Conservation (phyloP, 1,140 invertebrate genomes). For the Coelopa frigida region DNA sequence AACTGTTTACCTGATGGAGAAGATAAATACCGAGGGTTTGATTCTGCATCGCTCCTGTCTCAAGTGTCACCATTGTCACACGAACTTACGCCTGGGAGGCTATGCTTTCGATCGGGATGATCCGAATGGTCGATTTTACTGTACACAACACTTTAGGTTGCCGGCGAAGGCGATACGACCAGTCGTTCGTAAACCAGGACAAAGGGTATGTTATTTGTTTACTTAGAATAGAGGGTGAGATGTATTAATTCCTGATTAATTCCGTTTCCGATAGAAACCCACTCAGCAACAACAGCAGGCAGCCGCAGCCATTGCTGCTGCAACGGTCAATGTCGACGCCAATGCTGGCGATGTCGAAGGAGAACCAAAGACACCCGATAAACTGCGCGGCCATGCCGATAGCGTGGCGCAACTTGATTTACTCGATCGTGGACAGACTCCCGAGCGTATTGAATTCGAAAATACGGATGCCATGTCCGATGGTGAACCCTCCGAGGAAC, state of each 20-base stretch:
- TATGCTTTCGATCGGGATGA: conserved; percentile 71
- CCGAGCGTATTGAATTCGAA: conserved; percentile 76
- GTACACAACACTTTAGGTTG: conserved; percentile 69
- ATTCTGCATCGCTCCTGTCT: conserved; percentile 84
- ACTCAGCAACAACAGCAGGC: conserved; percentile 8
- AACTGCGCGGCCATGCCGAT: conserved; percentile 24
- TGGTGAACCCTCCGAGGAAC: conserved; percentile 64
- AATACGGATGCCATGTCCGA: conserved; percentile 56
- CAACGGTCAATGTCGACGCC: not conserved
- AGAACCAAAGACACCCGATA: conserved; percentile 14
- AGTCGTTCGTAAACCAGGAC: conserved; percentile 16
- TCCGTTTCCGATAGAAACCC: conserved; percentile 4
- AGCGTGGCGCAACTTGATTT: conserved; percentile 52
- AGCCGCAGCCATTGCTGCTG: conserved; percentile 4
- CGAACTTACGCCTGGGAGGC: conserved; percentile 46
- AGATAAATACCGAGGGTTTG: conserved; percentile 74
- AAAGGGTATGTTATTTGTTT: conserved; percentile 17
- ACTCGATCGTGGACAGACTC: conserved; percentile 60
- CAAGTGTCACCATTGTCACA: conserved; percentile 52
- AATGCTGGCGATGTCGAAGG: not conserved
- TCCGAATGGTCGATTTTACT: conserved; percentile 70
- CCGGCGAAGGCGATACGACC: conserved; percentile 44
- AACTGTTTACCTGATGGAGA: conserved; percentile 82
- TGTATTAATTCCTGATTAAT: not conserved
- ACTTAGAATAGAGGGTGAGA: not conserved